Evolutionary conservation across 1,140 invertebrate genomes (phyloP), one percentile per base, ranked within the genome.

Genomic region (Scaptomyza hsui): DNA sequence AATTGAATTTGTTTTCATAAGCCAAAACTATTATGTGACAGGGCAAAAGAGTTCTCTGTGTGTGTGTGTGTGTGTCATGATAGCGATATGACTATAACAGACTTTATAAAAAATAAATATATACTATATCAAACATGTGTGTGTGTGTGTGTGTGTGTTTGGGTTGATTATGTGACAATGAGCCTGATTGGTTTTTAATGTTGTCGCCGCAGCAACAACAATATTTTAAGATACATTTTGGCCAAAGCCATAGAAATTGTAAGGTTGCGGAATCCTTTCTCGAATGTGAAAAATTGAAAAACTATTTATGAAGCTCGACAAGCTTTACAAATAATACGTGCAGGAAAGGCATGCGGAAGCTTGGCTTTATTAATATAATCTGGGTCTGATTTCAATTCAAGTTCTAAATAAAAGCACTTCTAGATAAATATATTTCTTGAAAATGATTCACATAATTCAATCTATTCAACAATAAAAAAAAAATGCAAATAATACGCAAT

Each of bases 1-100:
- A 81, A 86, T 86, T 86, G 82, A 86, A 86, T 86, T 86, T 88
- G 81, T 86, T 86, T 88, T 86, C 81, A 88, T 88, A 86, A 88
- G 81, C 82, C 67, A 88, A 88, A 86, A 86, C 81, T 86, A 86
- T 88, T 86, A 88, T 86, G 70, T 65, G 79, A 47, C 41, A 67
- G 51, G 57, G 64, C 64, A 37, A 82, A 82, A 82, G 78, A 81
- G 74, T 86, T 79, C 18, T n/a, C 4, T 44, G 49, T 51, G 64
- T 67, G 63, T 39, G 62, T 57, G 63, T 24, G 9, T 13, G 13
- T n/a, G n/a, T n/a, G n/a, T n/a, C n/a, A 19, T 29, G 68, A 52
- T 51, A 71, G 49, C 19, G 32, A 32, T 0, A 32, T 35, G 32
- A 13, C 42, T 29, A 48, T 16, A 44, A 48, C 37, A 19, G 65